Evolutionary conservation across 2,113 vertebrate genomes (phyloP).

Genomic region (Nicator chloris): DNA sequence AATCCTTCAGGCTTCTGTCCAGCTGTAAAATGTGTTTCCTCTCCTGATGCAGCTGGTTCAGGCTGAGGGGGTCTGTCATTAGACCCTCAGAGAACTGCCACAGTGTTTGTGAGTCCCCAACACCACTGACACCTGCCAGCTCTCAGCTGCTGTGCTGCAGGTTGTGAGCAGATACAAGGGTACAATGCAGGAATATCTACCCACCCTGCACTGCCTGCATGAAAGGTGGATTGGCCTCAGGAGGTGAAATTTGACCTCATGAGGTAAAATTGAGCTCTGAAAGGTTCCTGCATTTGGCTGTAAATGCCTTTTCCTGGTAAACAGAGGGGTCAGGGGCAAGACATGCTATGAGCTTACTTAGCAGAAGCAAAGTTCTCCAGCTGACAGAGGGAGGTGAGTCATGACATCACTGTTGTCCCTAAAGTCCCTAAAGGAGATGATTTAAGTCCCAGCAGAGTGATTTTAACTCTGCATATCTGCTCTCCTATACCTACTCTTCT

Average conservation of each 20-base stretch:
- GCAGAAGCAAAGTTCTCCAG: not conserved
- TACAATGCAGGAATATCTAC: not conserved
- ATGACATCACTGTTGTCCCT: not conserved
- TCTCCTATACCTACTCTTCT: not conserved
- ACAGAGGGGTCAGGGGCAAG: not conserved
- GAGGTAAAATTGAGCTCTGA: too few relatives aligned
- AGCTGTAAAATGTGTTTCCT: not conserved
- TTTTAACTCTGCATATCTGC: not conserved
- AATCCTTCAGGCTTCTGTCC: not conserved
- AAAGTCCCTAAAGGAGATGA: not conserved
- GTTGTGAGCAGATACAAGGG: not conserved
- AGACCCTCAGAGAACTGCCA: not conserved
- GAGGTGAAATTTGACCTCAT: not conserved
- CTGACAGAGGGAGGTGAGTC: not conserved
- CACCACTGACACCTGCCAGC: not conserved
- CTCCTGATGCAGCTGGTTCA: not conserved
- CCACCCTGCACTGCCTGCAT: not conserved
- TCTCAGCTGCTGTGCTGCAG: not conserved
- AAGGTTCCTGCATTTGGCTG: not conserved
- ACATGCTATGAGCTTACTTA: not conserved
- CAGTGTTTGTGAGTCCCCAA: not conserved
- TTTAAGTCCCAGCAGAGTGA: not conserved
- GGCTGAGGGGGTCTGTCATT: not conserved
- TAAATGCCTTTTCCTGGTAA: not conserved
- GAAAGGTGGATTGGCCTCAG: not conserved